Base-by-base conservation (phyloP, 2,797 vertebrate species). In the Micromesistius poutassou region DNA sequence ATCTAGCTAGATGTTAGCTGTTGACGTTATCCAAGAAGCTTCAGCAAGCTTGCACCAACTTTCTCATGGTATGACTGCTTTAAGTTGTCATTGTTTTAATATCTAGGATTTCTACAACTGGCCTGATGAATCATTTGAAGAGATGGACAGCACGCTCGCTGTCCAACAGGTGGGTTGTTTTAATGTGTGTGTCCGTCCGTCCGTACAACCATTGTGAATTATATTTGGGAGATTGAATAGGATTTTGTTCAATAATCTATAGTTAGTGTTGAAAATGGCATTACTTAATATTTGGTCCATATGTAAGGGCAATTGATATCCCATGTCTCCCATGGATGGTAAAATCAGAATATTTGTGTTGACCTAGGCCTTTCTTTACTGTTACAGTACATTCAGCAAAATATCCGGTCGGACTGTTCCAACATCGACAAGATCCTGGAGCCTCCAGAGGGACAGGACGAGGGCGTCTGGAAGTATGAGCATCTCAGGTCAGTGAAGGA, bases 391-490 rank as follows among this genome's bases (percentile, higher is more conserved):
- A 99, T 99, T 82, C 97, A 99, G 83, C 97, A 99, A 90, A 99
- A 98, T 82, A 99, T 99, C 85, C 94, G 97, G 81, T 96, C 96
- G 25, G 97, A 99, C 87, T 98, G 97, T 87, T 97, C 97, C 83
- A 98, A 99, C 91, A 99, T 98, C 76, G 97, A 99, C 89, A 97
- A 98, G 93, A 99, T 99, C 91, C 94, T 99, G 87, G 98, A 99
- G 85, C 97, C 98, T 82, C 97, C 97, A 0, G 97, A 99, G 91
- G 98, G 97, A 71, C 97, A 98, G 92, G 97, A 99, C 85, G 98
- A 99, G 91, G 97, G 98, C 0, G 97, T 99, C 2, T 99, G 97
- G 98, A 99, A 99, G 75, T 99, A 99, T 16, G 97, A 99, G 89
- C 98, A 99, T 88, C 95, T 99, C 89, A 96, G 98, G 98, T 98